Evolutionary conservation across 2,113 vertebrate species (phyloP).

Genomic region (Notiomystis cincta): DNA sequence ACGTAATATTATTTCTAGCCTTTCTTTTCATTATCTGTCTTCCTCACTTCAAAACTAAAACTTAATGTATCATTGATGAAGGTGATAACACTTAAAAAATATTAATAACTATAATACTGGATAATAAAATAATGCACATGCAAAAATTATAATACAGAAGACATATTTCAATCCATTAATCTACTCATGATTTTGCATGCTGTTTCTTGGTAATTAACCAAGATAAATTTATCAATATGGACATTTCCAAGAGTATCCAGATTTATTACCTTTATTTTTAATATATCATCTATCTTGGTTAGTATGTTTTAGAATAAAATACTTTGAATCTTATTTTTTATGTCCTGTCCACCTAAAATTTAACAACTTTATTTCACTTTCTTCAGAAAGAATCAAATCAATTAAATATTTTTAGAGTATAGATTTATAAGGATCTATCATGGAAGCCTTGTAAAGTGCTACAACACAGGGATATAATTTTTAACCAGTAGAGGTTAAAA

Average conservation of each 20-base stretch:
- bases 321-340: neutral
- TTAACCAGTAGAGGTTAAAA: neutral
- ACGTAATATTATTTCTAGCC: neutral
- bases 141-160: neutral
- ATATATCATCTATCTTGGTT: neutral
- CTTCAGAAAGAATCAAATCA: neutral
- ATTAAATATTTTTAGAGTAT: neutral
- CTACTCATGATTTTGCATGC: neutral
- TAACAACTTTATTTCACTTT: neutral
- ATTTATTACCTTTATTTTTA: neutral
- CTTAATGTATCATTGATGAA: fast-evolving
- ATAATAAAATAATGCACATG: neutral
- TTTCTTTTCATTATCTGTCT: neutral
- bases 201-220: neutral
- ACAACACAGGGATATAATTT: neutral
- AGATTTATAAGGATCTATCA: neutral
- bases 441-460: neutral
- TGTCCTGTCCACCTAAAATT: neutral
- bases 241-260: neutral
- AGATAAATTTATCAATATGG: neutral
- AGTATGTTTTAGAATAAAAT: neutral
- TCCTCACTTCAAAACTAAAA: neutral
- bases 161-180: neutral
- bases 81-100: neutral
- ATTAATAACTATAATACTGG: neutral